Base-by-base conservation (phyloP, 2,113 vertebrate genomes). In the Sporophila hypoxantha region DNA sequence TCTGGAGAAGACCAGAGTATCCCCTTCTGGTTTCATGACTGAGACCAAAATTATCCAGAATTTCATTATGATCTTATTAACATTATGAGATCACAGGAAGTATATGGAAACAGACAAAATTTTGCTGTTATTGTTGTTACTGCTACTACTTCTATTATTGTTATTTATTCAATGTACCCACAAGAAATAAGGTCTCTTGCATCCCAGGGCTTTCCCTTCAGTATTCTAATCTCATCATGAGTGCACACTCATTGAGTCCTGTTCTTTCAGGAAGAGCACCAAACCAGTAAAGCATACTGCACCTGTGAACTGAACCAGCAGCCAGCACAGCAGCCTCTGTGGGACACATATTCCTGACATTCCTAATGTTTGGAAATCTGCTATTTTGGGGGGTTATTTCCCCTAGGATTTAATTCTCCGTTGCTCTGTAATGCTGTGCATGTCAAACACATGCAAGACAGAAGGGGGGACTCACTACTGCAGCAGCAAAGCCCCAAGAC, bases 51-150 rank as follows among this genome's bases (percentile, higher is more conserved):
- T 42, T 77, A 73, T 34, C 44, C 57, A 93, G 47, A 65, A 73
- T 82, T 93, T 89, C 60, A 52, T 88, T 80, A 68, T 10, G 36
- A 88, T 67, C 76, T 74, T 46, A 44, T 65, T 89, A 74, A 82
- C 2, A 1, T 82, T 32, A 59, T 20, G 32, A 83, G 27, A 88
- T 76, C 67, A 49, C 47, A 37, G 69, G n/a, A 64, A 78, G 46
- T 39, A 44, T 3, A 18, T 14, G 16, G 56, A 70, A 95, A 85
- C 6, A 74, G 66, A 50, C 56, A 82, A 69, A 64, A 78, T 25
- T 47, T 3, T 26, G 2, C 8, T 44, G 1, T 41, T 56, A 1
- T 66, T 66, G 4, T 37, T 49, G 2, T 7, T 69, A 50, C 9
- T 23, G 15, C 8, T 23, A 32, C 16, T 49, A 8, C n/a, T 70